Percentiles rank a stretch among this genome's conserved stretches.
phyloP scores from a whole-genome alignment of 1,140 invertebrate genomes.

The Scaptomyza montana region DNA sequence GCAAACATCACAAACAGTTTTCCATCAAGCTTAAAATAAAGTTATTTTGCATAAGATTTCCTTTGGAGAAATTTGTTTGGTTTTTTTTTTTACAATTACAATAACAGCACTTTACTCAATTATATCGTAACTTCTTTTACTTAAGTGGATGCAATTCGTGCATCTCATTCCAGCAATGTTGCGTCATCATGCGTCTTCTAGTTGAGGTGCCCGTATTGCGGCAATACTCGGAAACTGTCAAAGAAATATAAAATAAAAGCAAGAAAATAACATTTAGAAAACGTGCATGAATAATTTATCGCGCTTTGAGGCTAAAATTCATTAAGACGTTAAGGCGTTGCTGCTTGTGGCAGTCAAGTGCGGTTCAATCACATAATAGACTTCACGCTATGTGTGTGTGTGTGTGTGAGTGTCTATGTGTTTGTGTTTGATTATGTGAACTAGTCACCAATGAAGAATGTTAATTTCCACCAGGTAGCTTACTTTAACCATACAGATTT shows the following conservation, averaged over 20 bases:
- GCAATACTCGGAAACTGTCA: constrained; percentile 84
- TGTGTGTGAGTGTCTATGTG: background rate
- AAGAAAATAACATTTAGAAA: constrained; percentile 10
- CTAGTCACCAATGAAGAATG: background rate
- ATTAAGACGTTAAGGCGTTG: constrained; percentile 22
- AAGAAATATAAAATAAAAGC: constrained; percentile 27
- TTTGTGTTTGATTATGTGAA: background rate
- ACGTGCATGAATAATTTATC: constrained; percentile 12
- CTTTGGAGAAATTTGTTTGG: background rate
- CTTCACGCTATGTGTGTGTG: constrained; percentile 4
- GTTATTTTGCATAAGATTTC: background rate
- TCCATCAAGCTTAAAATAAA: constrained; percentile 15
- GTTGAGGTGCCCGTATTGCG: constrained; percentile 82
- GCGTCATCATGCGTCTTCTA: constrained; percentile 81
- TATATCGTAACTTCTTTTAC: constrained; percentile 13
- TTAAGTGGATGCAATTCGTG: constrained; percentile 84
- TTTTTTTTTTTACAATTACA: constrained; percentile 8
- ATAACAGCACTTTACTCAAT: constrained; percentile 14
- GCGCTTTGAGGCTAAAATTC: constrained; percentile 27
- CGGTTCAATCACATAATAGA: constrained; percentile 17
- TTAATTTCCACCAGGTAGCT: no score
- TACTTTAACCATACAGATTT: no score
- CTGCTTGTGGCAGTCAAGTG: constrained; percentile 7
- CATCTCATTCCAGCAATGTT: constrained; percentile 84
- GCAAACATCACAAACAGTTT: constrained; percentile 41